phyloP scores from a whole-genome alignment of 2,888 invertebrate genomes.

The Eumacrocentrus americanus region DNA sequence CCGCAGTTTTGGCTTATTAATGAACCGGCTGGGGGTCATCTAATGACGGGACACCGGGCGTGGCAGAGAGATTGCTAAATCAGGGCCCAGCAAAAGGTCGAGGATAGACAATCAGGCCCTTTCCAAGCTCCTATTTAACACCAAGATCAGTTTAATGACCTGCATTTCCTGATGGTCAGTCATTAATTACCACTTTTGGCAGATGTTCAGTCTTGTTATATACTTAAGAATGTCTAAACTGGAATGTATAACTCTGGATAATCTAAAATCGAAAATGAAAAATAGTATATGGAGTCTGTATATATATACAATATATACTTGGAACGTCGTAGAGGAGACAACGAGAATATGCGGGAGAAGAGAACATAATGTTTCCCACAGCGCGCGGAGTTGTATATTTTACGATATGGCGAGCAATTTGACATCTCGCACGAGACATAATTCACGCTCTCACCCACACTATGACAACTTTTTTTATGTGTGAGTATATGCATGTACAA shows the following conservation, averaged over 20 bases:
- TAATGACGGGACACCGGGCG: slow-evolving; percentile 59
- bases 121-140: slow-evolving; percentile 17
- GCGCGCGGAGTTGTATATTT: slow-evolving; percentile 61
- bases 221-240: neutral
- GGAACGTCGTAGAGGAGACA: slow-evolving; percentile 8
- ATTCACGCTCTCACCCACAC: slow-evolving; percentile 51
- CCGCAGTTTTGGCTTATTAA: slow-evolving; percentile 55
- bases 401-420: slow-evolving; percentile 63
- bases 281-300: neutral
- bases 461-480: slow-evolving; percentile 21
- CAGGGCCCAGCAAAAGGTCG: slow-evolving; percentile 36
- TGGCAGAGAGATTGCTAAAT: slow-evolving; percentile 59
- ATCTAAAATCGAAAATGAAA: neutral
- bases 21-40: slow-evolving; percentile 53
- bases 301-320: neutral
- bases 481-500: neutral
- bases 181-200: slow-evolving; percentile 27
- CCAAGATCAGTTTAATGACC: slow-evolving; percentile 31
- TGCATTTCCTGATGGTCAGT: slow-evolving; percentile 24
- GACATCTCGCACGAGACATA: slow-evolving; percentile 62
- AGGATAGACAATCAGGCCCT: slow-evolving; percentile 1
- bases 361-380: slow-evolving; percentile 61
- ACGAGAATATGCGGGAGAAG: slow-evolving; percentile 33
- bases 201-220: slow-evolving; percentile 12
- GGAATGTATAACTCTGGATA: neutral